phyloP scores from a whole-genome alignment of 2,888 invertebrate genomes.

The Willowsia nigromaculata region DNA sequence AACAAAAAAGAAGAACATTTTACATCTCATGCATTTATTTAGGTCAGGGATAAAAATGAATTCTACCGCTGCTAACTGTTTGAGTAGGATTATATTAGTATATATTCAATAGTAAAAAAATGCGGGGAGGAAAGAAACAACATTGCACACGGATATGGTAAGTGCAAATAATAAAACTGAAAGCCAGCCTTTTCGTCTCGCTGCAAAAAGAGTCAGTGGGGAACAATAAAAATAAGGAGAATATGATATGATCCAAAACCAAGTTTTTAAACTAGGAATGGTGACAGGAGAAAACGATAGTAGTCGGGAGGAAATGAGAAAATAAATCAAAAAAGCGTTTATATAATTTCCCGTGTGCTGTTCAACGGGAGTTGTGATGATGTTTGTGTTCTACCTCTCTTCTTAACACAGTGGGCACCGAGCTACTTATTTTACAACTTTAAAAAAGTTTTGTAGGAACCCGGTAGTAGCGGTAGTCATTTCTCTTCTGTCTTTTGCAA shows the following conservation, averaged over 20 bases:
- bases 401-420: no score
- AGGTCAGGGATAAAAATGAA: conserved; percentile 42
- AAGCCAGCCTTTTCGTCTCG: background rate
- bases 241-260: background rate
- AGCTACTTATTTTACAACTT: background rate
- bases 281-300: background rate
- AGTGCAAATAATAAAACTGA: background rate
- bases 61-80: background rate
- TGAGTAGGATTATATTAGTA: background rate
- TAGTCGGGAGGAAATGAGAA: background rate
- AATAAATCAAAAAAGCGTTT: conserved; percentile 53
- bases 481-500: background rate
- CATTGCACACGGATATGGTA: background rate
- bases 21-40: conserved; percentile 11
- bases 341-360: conserved; percentile 26
- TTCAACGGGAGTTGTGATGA: background rate
- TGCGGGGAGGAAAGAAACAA: background rate
- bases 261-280: background rate
- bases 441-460: background rate
- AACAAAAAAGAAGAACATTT: background rate
- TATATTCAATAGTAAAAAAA: background rate
- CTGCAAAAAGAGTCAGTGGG: background rate
- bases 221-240: conserved; percentile 24
- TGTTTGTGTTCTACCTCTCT: background rate
- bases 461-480: no score